These are phyloP conservation scores for Drosophila carrolli DNA, from an alignment of 1,140 invertebrate genomes.

Conservation along the genomic window DNA sequence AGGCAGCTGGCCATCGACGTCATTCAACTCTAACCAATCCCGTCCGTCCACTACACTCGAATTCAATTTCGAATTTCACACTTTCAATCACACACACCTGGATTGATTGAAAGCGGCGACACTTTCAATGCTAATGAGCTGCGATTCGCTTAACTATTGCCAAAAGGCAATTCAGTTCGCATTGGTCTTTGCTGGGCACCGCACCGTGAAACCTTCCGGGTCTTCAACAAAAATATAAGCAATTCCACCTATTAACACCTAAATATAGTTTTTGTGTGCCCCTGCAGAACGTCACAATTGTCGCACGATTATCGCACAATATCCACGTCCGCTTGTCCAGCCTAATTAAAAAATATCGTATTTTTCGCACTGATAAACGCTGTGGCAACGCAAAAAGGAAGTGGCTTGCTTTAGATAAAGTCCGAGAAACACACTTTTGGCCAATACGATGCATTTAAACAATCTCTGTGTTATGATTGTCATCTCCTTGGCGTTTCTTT, in stretches of 20 bases:
- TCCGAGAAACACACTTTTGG: conserved; percentile 1
- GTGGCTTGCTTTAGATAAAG: conserved; percentile 25
- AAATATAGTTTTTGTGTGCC: conserved; percentile 16
- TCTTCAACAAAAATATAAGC: conserved; percentile 22
- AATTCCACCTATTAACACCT: conserved; percentile 23
- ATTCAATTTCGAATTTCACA: conserved; percentile 43
- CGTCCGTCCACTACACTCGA: conserved; percentile 11
- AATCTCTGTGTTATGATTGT: conserved; percentile 33
- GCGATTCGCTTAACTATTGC: conserved; percentile 6
- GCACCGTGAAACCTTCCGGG: conserved; percentile 47
- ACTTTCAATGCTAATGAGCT: conserved; percentile 64
- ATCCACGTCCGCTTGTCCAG: conserved; percentile 43
- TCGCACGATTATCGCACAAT: conserved; percentile 37
- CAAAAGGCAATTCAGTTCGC: conserved; percentile 58
- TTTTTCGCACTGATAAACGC: conserved; percentile 51
- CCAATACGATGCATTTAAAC: conserved; percentile 43
- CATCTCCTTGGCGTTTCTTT: conserved; percentile 21
- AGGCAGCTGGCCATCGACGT: conserved; percentile 16
- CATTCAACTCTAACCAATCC: conserved; percentile 16
- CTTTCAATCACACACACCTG: conserved; percentile 55
- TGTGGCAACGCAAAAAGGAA: conserved; percentile 45
- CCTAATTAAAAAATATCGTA: conserved; percentile 63
- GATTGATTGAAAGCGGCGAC: conserved; percentile 47
- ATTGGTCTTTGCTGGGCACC: conserved; percentile 68
- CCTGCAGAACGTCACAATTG: conserved; percentile 30